Conservation (phyloP, 2,888 invertebrate genomes). For the Diaprepes abbreviatus region DNA sequence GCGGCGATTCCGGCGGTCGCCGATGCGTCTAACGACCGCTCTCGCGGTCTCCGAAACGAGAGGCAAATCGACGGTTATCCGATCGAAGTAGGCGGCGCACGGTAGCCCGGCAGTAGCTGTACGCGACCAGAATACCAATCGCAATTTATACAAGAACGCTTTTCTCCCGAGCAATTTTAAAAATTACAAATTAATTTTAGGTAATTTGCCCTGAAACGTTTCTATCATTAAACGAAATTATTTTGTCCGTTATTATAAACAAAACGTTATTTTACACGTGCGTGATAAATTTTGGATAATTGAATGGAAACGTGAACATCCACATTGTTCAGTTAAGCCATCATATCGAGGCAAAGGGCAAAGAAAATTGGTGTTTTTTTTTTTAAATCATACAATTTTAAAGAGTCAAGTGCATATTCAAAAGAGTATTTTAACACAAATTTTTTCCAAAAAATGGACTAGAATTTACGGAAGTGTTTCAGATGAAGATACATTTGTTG, state of each 20-base stretch:
- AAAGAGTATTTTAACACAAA: too few relatives aligned
- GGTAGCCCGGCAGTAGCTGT: constrained; percentile 46
- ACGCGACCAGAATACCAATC: constrained; percentile 42
- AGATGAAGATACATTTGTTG: too few relatives aligned
- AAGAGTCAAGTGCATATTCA: too few relatives aligned
- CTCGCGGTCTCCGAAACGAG: constrained; percentile 22
- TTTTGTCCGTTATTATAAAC: background rate
- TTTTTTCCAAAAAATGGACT: too few relatives aligned
- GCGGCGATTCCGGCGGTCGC: constrained; percentile 32
- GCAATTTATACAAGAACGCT: constrained; percentile 20
- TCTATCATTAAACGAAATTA: constrained; percentile 4
- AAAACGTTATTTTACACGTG: background rate
- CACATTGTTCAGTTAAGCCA: too few relatives aligned
- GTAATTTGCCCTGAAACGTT: constrained; percentile 10
- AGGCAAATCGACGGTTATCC: constrained; percentile 40
- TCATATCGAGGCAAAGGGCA: too few relatives aligned
- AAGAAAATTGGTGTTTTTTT: too few relatives aligned
- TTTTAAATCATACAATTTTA: too few relatives aligned
- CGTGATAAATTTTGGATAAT: background rate
- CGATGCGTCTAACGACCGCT: constrained; percentile 30
- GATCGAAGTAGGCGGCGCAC: constrained; percentile 46
- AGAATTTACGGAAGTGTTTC: too few relatives aligned
- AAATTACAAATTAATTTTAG: constrained; percentile 21
- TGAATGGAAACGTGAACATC: too few relatives aligned
- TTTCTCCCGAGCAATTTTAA: constrained; percentile 3